A percentile compares a stretch with the other conserved stretches of the same genome.
Conservation (phyloP, 1,140 invertebrate species). For the Phortica variegata region DNA sequence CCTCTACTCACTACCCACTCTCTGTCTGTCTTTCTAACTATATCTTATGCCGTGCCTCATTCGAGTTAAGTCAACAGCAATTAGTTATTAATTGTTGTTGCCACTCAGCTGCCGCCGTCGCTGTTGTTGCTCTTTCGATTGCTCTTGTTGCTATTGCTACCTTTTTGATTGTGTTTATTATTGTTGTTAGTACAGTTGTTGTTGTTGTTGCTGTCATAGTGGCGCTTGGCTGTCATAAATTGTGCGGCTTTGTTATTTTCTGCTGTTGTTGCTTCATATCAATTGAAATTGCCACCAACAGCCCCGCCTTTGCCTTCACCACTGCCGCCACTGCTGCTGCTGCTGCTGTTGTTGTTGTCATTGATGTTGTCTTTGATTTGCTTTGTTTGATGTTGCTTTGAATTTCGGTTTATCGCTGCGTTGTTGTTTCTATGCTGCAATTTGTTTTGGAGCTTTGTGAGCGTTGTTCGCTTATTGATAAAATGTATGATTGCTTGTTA, state of each 20-base stretch:
- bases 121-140: constrained; percentile 5
- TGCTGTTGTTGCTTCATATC: constrained; percentile 30
- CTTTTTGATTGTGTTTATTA: constrained; percentile 1
- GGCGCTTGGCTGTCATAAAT: constrained; percentile 27
- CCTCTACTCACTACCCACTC: too few species aligned
- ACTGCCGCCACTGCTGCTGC: constrained; percentile 15
- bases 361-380: too few species aligned
- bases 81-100: constrained; percentile 42
- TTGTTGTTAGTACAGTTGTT: not conserved
- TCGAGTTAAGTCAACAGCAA: constrained; percentile 32
- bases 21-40: too few species aligned
- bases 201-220: not conserved
- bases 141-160: constrained; percentile 11
- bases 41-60: too few species aligned
- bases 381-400: too few species aligned
- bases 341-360: constrained; percentile 30
- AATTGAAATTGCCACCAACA: constrained; percentile 38
- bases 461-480: too few species aligned
- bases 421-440: too few species aligned
- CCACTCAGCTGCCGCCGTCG: constrained; percentile 15
- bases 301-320: too few species aligned
- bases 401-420: too few species aligned
- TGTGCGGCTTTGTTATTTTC: too few species aligned
- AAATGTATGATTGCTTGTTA: too few species aligned
- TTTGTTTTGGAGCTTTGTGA: too few species aligned